A percentile compares a stretch with the other conserved stretches of the same genome.
These are phyloP conservation scores for Pelobates fuscus DNA, from an alignment of 2,113 vertebrate species.

Conservation along the genomic window DNA sequence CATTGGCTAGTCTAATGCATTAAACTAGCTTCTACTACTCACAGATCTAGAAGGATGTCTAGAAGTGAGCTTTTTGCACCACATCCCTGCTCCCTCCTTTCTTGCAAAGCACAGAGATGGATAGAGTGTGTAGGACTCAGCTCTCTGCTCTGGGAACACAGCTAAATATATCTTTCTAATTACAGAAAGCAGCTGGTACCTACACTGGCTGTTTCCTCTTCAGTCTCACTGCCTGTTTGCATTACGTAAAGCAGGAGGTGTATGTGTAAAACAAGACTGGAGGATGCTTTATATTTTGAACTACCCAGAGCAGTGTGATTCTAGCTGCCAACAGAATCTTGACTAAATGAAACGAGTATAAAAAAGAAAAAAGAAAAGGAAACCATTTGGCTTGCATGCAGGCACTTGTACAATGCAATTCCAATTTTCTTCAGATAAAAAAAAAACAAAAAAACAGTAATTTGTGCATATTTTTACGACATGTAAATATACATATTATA, in stretches of 20 bases:
- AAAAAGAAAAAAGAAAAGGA: not conserved
- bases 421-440: no score
- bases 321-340: not conserved
- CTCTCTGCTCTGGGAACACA: slow-evolving; percentile 34
- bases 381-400: no score
- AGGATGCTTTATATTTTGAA: slow-evolving; percentile 10
- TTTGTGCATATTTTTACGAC: no score
- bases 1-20: no score
- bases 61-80: slow-evolving; percentile 32
- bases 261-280: not conserved
- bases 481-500: no score
- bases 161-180: slow-evolving; percentile 53
- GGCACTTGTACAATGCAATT: no score
- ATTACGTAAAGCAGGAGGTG: not conserved
- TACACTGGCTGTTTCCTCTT: slow-evolving; percentile 43
- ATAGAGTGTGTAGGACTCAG: not conserved
- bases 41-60: slow-evolving; percentile 11
- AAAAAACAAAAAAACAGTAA: no score
- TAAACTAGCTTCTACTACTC: slow-evolving; percentile 23
- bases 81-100: slow-evolving; percentile 37
- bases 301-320: not conserved
- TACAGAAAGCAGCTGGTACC: slow-evolving; percentile 54
- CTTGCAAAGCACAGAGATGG: not conserved
- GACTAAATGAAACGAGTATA: no score
- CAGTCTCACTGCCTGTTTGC: slow-evolving; percentile 39